phyloP scores from a whole-genome alignment of 2,888 invertebrate genomes.

The Drosophila antonietae region DNA sequence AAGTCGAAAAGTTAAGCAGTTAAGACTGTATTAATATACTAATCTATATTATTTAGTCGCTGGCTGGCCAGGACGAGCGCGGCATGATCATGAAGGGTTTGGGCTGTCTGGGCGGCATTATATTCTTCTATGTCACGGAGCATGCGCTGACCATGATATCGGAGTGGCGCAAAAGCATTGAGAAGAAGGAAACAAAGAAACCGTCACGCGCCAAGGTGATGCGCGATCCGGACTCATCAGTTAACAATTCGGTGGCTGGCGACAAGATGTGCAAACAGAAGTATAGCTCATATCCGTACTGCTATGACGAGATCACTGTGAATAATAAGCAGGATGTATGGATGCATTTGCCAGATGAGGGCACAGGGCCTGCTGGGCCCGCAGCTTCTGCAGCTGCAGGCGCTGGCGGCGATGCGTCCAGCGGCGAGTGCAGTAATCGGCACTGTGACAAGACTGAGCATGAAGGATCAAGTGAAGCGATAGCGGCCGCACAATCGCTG shows the following conservation, averaged over 20 bases:
- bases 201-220: slow-evolving; percentile 88
- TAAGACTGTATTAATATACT: neutral
- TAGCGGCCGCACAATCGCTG: slow-evolving; percentile 82
- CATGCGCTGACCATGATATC: slow-evolving; percentile 91
- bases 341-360: slow-evolving; percentile 81
- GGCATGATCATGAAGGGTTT: slow-evolving; percentile 94
- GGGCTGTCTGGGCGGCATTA: slow-evolving; percentile 89
- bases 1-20: neutral
- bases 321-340: slow-evolving; percentile 88
- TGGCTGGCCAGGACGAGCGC: slow-evolving; percentile 85
- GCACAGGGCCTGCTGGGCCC: slow-evolving; percentile 3
- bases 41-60: slow-evolving; percentile 61
- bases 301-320: slow-evolving; percentile 93
- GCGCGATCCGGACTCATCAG: slow-evolving; percentile 87
- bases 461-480: slow-evolving; percentile 61
- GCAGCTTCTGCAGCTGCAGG: slow-evolving; percentile 42
- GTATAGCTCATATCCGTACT: slow-evolving; percentile 95
- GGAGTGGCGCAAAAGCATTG: slow-evolving; percentile 91
- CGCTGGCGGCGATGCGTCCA: slow-evolving; percentile 65
- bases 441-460: slow-evolving; percentile 61
- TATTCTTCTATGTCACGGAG: slow-evolving; percentile 95
- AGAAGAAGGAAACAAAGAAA: slow-evolving; percentile 88
- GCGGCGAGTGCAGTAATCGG: slow-evolving; percentile 46
- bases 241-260: slow-evolving; percentile 82
- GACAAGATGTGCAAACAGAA: slow-evolving; percentile 93